Evolutionary conservation across 2,113 vertebrate species (phyloP).

Genomic region (Anoura caudifer): DNA sequence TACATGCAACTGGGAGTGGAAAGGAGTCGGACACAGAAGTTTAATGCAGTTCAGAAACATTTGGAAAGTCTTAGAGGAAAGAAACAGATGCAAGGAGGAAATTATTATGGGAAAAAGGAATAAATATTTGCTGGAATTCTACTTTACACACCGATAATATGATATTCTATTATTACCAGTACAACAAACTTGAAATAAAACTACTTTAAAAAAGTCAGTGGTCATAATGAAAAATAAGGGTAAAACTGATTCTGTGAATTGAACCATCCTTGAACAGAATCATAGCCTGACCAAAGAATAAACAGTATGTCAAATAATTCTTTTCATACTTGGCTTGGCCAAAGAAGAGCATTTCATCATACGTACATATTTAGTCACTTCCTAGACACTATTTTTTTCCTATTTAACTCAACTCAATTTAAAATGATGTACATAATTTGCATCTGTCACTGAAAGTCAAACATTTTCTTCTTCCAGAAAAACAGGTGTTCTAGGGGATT

Average conservation of each 20-base stretch:
- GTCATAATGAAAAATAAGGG: background rate
- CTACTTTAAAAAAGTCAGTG: background rate
- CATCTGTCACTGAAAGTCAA: slow-evolving; percentile 77
- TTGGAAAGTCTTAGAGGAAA: background rate
- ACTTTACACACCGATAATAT: background rate
- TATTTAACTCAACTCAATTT: slow-evolving; percentile 65
- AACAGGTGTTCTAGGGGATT: slow-evolving; percentile 77
- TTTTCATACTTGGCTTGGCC: background rate
- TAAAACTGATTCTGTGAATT: background rate
- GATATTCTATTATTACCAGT: background rate
- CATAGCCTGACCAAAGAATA: background rate
- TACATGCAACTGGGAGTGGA: background rate
- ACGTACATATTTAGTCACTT: slow-evolving; percentile 34
- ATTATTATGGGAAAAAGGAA: background rate
- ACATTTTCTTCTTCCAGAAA: slow-evolving; percentile 79
- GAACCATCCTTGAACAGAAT: background rate
- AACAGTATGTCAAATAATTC: background rate
- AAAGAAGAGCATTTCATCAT: background rate
- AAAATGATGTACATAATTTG: slow-evolving; percentile 77
- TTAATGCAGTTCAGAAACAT: slow-evolving; percentile 3
- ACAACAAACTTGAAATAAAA: background rate
- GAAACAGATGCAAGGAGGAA: background rate
- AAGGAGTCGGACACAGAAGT: background rate
- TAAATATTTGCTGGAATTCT: background rate
- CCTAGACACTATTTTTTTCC: slow-evolving; percentile 45